phyloP scores from a whole-genome alignment of 2,113 vertebrate genomes.

The Silurus meridionalis region DNA sequence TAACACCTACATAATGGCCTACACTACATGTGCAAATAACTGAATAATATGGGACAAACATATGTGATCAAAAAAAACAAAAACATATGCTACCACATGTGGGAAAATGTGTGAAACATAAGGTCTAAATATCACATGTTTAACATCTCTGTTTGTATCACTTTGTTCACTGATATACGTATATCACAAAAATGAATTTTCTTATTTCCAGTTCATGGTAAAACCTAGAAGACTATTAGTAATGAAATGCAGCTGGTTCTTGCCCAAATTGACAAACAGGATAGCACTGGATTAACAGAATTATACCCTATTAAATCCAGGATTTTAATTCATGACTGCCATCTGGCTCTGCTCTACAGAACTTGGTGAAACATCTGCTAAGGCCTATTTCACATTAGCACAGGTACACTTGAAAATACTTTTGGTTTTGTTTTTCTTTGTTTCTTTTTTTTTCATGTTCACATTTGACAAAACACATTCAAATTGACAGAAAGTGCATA shows the following conservation, averaged over 20 bases:
- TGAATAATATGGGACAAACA: not conserved
- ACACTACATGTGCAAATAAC: not conserved
- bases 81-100: not conserved
- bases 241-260: not conserved
- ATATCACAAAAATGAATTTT: not conserved
- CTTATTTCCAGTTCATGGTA: not conserved
- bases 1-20: not conserved
- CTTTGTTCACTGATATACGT: not conserved
- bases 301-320: slow-evolving; percentile 3
- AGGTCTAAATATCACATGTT: not conserved
- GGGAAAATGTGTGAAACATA: not conserved
- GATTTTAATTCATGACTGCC: slow-evolving; percentile 9
- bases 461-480: not conserved
- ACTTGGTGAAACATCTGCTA: slow-evolving; percentile 9
- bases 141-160: not conserved
- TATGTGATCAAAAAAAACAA: not conserved
- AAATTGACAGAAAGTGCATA: not conserved
- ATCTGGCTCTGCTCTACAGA: slow-evolving; percentile 1
- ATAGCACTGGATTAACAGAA: slow-evolving; percentile 21
- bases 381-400: not conserved
- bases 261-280: not conserved
- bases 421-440: not conserved
- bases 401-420: not conserved
- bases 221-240: not conserved
- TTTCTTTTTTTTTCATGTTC: not conserved